Evolutionary conservation across 1,140 invertebrate species (phyloP).

Genomic region (Bombus difficillimus): DNA sequence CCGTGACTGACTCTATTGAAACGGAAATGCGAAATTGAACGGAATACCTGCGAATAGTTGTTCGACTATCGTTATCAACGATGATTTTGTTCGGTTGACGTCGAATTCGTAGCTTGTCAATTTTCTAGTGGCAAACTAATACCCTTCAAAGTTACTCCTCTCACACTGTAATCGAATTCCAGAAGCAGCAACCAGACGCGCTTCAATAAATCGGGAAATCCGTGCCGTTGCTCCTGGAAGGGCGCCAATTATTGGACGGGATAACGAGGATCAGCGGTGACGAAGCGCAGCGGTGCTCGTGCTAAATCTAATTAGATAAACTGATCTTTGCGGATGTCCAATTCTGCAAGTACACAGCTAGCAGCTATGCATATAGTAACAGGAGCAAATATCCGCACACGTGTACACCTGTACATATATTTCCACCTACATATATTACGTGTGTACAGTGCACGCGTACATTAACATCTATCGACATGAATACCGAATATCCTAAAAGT

Average conservation of each 20-base stretch:
- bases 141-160: constrained; percentile 53
- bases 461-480: constrained; percentile 45
- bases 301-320: constrained; percentile 67
- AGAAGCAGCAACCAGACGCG: constrained; percentile 54
- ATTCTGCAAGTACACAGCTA: constrained; percentile 36
- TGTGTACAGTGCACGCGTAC: constrained; percentile 13
- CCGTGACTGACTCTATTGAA: too few relatives aligned
- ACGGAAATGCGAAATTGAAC: too few relatives aligned
- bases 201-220: constrained; percentile 63
- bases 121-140: constrained; percentile 51
- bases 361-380: constrained; percentile 25
- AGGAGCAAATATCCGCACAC: neutral
- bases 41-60: too few relatives aligned
- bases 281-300: constrained; percentile 48
- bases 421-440: too few relatives aligned
- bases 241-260: constrained; percentile 61
- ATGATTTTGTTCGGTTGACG: neutral
- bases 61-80: neutral
- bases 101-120: constrained; percentile 19
- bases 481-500: neutral
- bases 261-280: constrained; percentile 67
- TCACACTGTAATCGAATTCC: constrained; percentile 58
- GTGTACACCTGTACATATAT: neutral
- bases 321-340: constrained; percentile 59
- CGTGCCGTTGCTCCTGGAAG: constrained; percentile 58